A percentile compares a stretch with the other conserved stretches of the same genome.
Evolutionary conservation across 2,888 invertebrate species (phyloP).

Genomic region (Pyralis farinalis): DNA sequence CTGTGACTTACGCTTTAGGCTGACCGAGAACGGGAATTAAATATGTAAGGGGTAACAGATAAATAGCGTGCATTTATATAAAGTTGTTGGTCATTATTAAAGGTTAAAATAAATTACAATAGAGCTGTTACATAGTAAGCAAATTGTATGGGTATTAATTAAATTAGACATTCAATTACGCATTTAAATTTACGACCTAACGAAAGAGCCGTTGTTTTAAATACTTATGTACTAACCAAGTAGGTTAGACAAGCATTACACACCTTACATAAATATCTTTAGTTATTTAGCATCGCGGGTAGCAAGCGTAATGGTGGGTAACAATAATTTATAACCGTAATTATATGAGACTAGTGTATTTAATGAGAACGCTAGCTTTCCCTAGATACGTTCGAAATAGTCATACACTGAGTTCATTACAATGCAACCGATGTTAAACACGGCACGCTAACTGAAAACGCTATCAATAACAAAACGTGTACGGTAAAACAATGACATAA

Average conservation of each 20-base stretch:
- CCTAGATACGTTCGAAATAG: too few relatives aligned
- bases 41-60: too few relatives aligned
- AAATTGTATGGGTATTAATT: too few relatives aligned
- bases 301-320: neutral
- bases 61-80: too few relatives aligned
- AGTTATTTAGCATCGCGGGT: neutral
- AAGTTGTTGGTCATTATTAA: too few relatives aligned
- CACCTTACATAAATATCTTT: neutral
- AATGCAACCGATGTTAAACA: too few relatives aligned
- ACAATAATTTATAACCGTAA: neutral
- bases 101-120: too few relatives aligned
- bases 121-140: too few relatives aligned
- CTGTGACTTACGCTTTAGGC: too few relatives aligned
- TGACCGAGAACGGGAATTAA: too few relatives aligned
- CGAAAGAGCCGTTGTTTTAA: neutral
- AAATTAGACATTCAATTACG: neutral
- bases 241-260: neutral
- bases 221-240: neutral
- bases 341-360: neutral
- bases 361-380: too few relatives aligned
- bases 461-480: slow-evolving; percentile 9
- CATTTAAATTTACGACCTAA: neutral
- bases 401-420: too few relatives aligned
- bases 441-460: neutral
- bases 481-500: slow-evolving; percentile 10